Evolutionary conservation across 2,888 invertebrate genomes (phyloP).

Genomic region (Psylliodes chrysocephalus): DNA sequence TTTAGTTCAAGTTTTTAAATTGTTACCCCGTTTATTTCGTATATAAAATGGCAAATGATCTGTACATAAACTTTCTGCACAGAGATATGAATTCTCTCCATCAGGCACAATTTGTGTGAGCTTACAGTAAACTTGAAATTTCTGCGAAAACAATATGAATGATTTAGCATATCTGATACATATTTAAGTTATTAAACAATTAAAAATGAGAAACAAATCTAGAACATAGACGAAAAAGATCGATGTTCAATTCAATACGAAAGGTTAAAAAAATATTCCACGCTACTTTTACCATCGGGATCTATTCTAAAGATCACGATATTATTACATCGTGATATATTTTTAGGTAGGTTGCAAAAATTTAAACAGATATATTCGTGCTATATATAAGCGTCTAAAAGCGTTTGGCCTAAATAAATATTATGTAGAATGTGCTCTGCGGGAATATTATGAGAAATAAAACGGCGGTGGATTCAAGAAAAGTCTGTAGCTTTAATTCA

Average conservation of each 20-base stretch:
- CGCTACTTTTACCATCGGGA: background rate
- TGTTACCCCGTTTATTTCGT: too few species aligned
- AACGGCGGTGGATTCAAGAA: background rate
- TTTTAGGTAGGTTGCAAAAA: conserved; percentile 36
- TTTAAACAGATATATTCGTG: conserved; percentile 26
- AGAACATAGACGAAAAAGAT: too few species aligned
- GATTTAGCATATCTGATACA: too few species aligned
- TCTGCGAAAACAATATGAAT: too few species aligned
- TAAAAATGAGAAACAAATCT: too few species aligned
- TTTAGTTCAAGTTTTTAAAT: too few species aligned
- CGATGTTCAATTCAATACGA: background rate
- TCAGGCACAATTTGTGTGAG: too few species aligned
- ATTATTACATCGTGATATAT: conserved; percentile 31
- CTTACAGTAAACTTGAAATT: too few species aligned
- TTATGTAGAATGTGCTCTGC: conserved; percentile 18
- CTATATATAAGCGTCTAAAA: conserved; percentile 34
- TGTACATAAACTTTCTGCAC: too few species aligned
- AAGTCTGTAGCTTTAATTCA: conserved; percentile 3
- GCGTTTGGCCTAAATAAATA: conserved; percentile 36
- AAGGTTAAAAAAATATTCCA: background rate
- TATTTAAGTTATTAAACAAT: too few species aligned
- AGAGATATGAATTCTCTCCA: too few species aligned
- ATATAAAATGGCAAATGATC: too few species aligned
- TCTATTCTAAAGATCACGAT: conserved; percentile 18
- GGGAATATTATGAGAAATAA: conserved; percentile 15